Evolutionary conservation across 2,113 vertebrate species (phyloP), one percentile per base, ranked within the genome.

Genomic region (Pedionomus torquatus): DNA sequence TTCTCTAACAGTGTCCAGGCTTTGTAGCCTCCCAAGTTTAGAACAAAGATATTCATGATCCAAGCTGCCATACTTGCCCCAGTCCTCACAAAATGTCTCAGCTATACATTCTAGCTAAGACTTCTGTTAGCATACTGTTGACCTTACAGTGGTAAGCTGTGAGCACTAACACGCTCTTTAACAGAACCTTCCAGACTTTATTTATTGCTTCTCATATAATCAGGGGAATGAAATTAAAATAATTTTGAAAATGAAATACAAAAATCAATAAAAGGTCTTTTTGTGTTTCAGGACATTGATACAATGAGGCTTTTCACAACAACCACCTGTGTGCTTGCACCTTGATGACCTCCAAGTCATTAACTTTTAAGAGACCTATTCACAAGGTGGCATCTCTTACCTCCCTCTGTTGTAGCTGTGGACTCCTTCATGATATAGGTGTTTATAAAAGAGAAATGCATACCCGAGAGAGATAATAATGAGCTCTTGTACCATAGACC

Each of bases 341-440:
- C 41, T 82, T 87, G 90, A 54, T 93, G 92, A 93, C 69, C 65
- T 90, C 51, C 1, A 3, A 31, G 39, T 82, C 69, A 90, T 97
- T 96, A 95, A 96, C 96, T 75, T 94, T 97, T 89, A 92, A 95
- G 66, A 88, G 33, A 3, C 13, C 51, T 71, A 57, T 92, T 94
- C 44, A 82, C 30, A 72, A 82, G 33, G 54, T 1, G 0, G 51
- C 11, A 0, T 92, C 83, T 82, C 86, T 81, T 96, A 78, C 52
- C 69, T 92, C 52, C 23, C 75, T 66, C 63, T 52, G 18, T 54
- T 89, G 35, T 81, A 93, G 52, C 64, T 52, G 43, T 2, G n/a
- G 61, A 43, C 60, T 93, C 88, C 81, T 75, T 89, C 69, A 91
- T 72, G 89, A 87, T 84, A 78, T 13, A 52, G 76, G 57, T 82